Evolutionary conservation across 2,797 vertebrate genomes (phyloP), one percentile per base, ranked within the genome.

Genomic region (Lutjanus campechanus): DNA sequence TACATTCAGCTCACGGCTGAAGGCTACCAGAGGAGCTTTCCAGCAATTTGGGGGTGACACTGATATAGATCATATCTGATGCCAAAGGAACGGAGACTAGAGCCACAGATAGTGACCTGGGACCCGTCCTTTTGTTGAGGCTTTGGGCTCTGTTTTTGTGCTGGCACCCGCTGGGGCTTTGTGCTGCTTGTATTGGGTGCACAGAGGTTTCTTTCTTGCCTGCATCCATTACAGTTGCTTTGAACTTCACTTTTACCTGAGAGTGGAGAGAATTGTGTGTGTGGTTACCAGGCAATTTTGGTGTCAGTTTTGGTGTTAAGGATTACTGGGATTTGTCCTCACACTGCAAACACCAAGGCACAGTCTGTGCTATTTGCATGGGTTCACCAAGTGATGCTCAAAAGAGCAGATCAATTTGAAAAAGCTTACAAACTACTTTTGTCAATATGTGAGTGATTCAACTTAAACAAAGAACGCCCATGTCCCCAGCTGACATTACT

Each of bases 21-120:
- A 88, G 79, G 80, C 87, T 82, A 89, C 76, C 90, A 78, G 60
- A 75, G 87, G 73, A 89, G 87, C 83, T 88, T 88, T 88, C 87
- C 87, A 78, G 81, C 90, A 91, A 91, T 94, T 91, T 93, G 88
- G 88, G 90, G 90, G 68, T 87, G 92, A 92, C 90, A 90, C 85
- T 85, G 88, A 92, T 90, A 91, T 85, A 90, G 88, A 92, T 92
- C 89, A 93, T 85, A 91, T 88, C 81, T 92, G 90, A 93, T 90
- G 85, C 83, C 82, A 89, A 85, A 85, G 69, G 83, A 85, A 85
- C 51, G 59, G 58, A 79, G 84, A 84, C 76, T 44, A 53, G 73
- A 89, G 79, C 65, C 87, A 79, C 86, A 63, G 81, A 82, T n/a
- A 80, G 73, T 90, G 92, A 93, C 92, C 92, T 81, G 83, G 82